A percentile compares a stretch with the other conserved stretches of the same genome.
These are phyloP conservation scores for Desoria tigrina DNA, from an alignment of 2,888 invertebrate genomes.

Conservation along the genomic window DNA sequence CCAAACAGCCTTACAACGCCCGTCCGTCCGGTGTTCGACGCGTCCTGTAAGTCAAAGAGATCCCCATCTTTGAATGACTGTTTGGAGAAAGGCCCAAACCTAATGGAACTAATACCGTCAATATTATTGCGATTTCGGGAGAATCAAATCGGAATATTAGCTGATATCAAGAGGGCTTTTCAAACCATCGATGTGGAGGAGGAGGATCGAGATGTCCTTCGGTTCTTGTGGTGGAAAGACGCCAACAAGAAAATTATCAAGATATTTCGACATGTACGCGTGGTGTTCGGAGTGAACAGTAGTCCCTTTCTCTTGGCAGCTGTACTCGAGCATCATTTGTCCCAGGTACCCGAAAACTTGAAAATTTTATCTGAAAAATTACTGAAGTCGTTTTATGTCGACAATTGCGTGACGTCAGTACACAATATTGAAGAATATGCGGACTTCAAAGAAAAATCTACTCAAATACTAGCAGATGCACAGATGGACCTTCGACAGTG, in stretches of 20 bases:
- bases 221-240: neutral
- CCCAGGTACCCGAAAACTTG: no score
- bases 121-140: constrained; percentile 32
- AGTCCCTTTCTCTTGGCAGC: neutral
- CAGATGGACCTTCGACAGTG: no score
- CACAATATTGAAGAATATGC: no score
- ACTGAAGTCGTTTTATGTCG: no score
- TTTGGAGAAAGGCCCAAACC: constrained; percentile 45
- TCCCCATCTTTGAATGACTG: constrained; percentile 30
- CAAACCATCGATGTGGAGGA: constrained; percentile 12
- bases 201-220: neutral
- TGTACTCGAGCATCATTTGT: neutral
- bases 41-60: constrained; percentile 30
- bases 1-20: constrained; percentile 49
- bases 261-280: neutral
- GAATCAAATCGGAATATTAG: constrained; percentile 16
- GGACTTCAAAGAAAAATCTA: no score
- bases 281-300: neutral
- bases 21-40: constrained; percentile 50
- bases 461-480: no score
- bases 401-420: no score
- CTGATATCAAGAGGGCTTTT: neutral
- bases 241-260: neutral
- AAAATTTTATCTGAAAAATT: no score
- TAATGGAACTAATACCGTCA: constrained; percentile 35